Base-by-base conservation (phyloP, 2,888 invertebrate species). In the Capitulum mitella region DNA sequence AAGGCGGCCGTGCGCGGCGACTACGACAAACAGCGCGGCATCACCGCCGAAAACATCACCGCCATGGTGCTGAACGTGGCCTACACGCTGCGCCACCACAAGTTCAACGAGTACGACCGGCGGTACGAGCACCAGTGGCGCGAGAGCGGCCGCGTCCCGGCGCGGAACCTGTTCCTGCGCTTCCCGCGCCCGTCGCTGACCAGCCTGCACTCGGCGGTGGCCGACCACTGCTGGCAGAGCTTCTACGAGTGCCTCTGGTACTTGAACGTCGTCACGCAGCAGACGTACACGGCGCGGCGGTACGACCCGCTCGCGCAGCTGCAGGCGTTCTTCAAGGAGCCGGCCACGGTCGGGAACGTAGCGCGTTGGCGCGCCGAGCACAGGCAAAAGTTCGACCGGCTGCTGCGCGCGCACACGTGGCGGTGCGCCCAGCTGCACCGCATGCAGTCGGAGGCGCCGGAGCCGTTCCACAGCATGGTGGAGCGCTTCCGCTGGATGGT, bases 71-170 rank as follows among this genome's bases (percentile, higher is more conserved):
- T 86, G 82, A 89, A 90, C 82, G 87, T 90, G 74, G 90, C 89
- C 1, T 90, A 90, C 84, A 90, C 88, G 83, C 85, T 91, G 80
- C 86, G 91, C 77, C 86, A 88, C 58, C 88, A 90, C 83, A 91
- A 91, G 85, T 91, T 90, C 83, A 89, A 89, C 82, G 90, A 90
- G 83, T 90, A 88, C 85, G 91, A 91, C 84, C 86, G 88, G 79
- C 86, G 89, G 81, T 87, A 87, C 83, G 86, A 87, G 83, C 83
- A 19, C 1, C 76, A 76, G 29, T 76, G 43, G 43, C 14, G 29
- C 29, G 46, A 76, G 16, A 5, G 3, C 32, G 76, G 76, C 32
- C 43, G 76, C 29, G 29, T 8, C 32, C 82, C 85, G 82, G 51
- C 80, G n/a, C 81, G 82, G 78, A 83, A 83, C 48, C 85, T 87